These are phyloP conservation scores for Atethmia centrago DNA, from an alignment of 2,888 invertebrate genomes.

Conservation along the genomic window DNA sequence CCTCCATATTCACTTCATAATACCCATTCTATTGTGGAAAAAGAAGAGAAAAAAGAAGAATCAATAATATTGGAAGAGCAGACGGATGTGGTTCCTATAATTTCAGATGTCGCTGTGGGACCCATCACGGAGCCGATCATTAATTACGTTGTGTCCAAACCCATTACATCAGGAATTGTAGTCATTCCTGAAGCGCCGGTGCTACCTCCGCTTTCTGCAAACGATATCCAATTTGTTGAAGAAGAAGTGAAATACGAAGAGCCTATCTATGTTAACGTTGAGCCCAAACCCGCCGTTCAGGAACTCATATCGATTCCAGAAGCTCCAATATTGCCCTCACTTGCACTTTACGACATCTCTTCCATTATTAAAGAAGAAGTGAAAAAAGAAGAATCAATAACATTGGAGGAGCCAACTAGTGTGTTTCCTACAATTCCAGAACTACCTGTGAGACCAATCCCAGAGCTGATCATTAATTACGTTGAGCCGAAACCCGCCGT, in stretches of 20 bases:
- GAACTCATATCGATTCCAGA: not conserved
- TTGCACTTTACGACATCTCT: not conserved
- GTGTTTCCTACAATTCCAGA: not conserved
- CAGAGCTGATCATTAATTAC: not conserved
- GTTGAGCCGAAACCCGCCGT: not conserved
- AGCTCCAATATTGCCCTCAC: not conserved
- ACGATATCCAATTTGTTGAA: not conserved
- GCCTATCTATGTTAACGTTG: not conserved
- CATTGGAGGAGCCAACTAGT: not conserved
- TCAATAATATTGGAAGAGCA: not conserved
- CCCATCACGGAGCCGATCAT: not conserved
- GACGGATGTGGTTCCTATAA: not conserved
- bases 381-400: not conserved
- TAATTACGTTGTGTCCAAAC: not conserved
- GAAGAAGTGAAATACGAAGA: slow-evolving; percentile 6
- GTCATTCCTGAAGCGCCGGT: slow-evolving; percentile 1
- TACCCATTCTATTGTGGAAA: not conserved
- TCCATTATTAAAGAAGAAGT: not conserved
- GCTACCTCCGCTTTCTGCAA: slow-evolving; percentile 5
- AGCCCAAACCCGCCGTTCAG: not conserved
- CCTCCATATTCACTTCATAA: not conserved
- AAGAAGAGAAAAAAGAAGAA: slow-evolving; percentile 2
- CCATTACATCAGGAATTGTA: not conserved
- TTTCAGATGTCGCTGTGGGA: not conserved
- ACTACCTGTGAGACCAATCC: not conserved